Evolutionary conservation across 2,113 vertebrate species (phyloP).

Genomic region (Muntiacus reevesi): DNA sequence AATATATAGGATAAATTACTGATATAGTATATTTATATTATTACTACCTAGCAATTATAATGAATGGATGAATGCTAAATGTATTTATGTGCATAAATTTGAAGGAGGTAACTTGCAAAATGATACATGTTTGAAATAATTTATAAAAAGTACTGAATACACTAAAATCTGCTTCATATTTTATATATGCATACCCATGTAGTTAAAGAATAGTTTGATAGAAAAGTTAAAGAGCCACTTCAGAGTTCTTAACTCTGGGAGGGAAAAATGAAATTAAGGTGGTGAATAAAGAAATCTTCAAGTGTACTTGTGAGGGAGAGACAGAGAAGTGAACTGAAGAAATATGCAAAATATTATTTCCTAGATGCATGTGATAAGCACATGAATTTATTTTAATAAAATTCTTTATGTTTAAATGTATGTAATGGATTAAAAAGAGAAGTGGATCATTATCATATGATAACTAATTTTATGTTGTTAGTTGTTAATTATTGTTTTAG

Average conservation of each 20-base stretch:
- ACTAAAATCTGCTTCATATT: background rate
- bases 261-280: background rate
- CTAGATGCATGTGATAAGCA: background rate
- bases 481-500: background rate
- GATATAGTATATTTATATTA: background rate
- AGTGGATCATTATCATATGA: background rate
- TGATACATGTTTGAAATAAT: background rate
- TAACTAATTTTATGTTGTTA: background rate
- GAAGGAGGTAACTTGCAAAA: background rate
- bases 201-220: background rate
- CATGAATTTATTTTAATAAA: background rate
- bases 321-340: background rate
- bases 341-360: background rate
- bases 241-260: background rate
- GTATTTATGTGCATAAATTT: background rate
- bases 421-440: background rate
- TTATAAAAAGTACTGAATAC: background rate
- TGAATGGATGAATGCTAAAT: background rate
- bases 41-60: background rate
- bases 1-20: background rate
- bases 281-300: background rate
- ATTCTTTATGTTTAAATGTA: background rate
- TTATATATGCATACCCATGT: background rate
- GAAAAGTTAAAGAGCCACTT: background rate
- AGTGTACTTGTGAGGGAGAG: background rate